Percentiles rank a stretch among this genome's conserved stretches.
phyloP scores from a whole-genome alignment of 2,113 vertebrate genomes.

The Ahaetulla prasina region DNA sequence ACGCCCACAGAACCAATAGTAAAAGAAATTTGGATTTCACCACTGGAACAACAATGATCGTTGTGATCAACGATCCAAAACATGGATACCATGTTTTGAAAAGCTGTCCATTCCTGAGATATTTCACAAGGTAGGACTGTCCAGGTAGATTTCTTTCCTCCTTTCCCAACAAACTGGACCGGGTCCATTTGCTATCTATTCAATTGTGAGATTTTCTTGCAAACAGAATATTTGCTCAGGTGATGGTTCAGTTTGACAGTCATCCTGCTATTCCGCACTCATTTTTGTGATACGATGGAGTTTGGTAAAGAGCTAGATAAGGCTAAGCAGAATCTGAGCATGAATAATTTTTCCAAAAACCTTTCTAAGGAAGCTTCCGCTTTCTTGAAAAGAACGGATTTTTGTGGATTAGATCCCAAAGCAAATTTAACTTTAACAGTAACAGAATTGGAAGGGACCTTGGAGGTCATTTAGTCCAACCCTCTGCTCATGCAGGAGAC shows the following conservation, averaged over 20 bases:
- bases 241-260: neutral
- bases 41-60: neutral
- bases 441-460: no score
- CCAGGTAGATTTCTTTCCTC: neutral
- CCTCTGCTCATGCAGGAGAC: no score
- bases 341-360: neutral
- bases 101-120: neutral
- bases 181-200: neutral
- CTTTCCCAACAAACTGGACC: neutral
- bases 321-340: neutral
- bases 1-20: no score
- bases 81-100: neutral
- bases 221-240: neutral
- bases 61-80: no score
- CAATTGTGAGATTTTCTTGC: neutral
- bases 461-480: no score
- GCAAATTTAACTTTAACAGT: no score
- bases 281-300: neutral
- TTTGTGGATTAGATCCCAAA: slow-evolving; percentile 11
- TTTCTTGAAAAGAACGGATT: neutral
- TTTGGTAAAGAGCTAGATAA: neutral
- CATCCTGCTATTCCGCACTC: neutral
- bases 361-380: neutral
- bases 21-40: no score
- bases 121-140: neutral